A percentile compares a stretch with the other conserved stretches of the same genome.
Evolutionary conservation across 2,888 invertebrate genomes (phyloP).

Genomic region (Synergus laeviventris): DNA sequence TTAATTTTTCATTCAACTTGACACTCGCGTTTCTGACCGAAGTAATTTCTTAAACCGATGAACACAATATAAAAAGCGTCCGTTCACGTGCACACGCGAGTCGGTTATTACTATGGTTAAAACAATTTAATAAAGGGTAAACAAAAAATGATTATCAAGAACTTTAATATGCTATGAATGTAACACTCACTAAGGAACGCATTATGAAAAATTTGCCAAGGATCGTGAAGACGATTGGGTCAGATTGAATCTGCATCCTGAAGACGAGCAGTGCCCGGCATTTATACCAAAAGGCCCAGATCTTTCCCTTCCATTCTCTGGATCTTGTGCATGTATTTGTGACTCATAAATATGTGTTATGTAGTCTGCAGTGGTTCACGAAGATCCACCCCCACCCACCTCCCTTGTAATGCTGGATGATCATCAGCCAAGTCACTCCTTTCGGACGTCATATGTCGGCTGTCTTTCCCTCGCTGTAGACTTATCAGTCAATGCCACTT

Average conservation of each 20-base stretch:
- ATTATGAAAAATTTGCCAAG: slow-evolving; percentile 60
- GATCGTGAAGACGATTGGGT: slow-evolving; percentile 64
- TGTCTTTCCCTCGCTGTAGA: background rate
- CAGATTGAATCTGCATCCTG: slow-evolving; percentile 70
- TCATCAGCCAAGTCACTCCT: slow-evolving; percentile 11
- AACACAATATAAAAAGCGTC: background rate
- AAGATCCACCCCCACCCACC: slow-evolving; percentile 52
- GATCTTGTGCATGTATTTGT: slow-evolving; percentile 58
- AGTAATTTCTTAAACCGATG: background rate
- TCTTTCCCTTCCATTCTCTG: slow-evolving; percentile 70
- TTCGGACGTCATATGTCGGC: slow-evolving; percentile 14
- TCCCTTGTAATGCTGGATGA: slow-evolving; percentile 44
- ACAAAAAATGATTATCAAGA: background rate
- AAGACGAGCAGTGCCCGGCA: slow-evolving; percentile 64
- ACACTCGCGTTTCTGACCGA: slow-evolving; percentile 28
- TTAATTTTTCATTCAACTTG: background rate
- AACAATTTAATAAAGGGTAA: background rate
- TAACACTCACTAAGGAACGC: slow-evolving; percentile 72
- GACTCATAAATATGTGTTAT: slow-evolving; percentile 37
- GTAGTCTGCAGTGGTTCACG: slow-evolving; percentile 52
- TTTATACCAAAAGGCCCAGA: slow-evolving; percentile 72
- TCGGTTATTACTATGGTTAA: too few relatives aligned
- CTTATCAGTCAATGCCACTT: slow-evolving; percentile 3
- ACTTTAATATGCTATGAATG: slow-evolving; percentile 29
- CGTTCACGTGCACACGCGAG: slow-evolving; percentile 29